Base-by-base conservation (phyloP, 2,888 invertebrate species). In the Escarpia spicata region DNA sequence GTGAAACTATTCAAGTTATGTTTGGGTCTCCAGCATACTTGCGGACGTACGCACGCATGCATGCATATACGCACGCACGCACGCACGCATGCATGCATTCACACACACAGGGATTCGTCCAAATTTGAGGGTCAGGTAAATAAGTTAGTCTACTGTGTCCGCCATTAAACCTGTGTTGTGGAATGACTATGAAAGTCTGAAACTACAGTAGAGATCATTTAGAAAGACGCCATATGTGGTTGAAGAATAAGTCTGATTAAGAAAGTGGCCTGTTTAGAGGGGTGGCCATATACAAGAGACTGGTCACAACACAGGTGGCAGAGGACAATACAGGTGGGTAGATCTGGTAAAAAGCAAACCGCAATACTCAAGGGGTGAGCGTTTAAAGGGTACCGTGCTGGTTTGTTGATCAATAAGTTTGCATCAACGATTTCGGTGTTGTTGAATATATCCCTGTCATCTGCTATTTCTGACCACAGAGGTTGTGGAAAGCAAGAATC, bases 401-500 rank as follows among this genome's bases (percentile, higher is more conserved):
- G 4, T 60, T 60, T 15, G 75, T 75, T 3, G n/a, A 75, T 75
- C 19, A 75, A 26, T 52, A 2, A 10, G 52, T 52, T 75, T 75
- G 75, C 75, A 75, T 26, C 75, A 75, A 26, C 19, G 75, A 26
- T 75, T 75, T 26, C 19, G 6, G 75, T 6, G n/a, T 75, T 75
- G 6, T 75, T 75, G 26, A 15, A 75, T 37, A 37, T 26, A 75
- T 75, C 19, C 8, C 2, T 75, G n/a, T n/a, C 75, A 19, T 26
- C 19, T 26, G 2, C n/a, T 19, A 15, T 19, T 75, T 75, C 75
- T 31, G 43, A 52, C 75, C 91, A n/a, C 92, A 93, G 93, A 93
- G 92, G 92, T 93, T 26, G 75, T 90, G 26, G 58, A 91, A 9
- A 93, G 93, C 45, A 90, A 91, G 0, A 93, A 93, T 94, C 94